Conservation (phyloP, 2,797 vertebrate genomes). For the Vespertilio murinus region DNA sequence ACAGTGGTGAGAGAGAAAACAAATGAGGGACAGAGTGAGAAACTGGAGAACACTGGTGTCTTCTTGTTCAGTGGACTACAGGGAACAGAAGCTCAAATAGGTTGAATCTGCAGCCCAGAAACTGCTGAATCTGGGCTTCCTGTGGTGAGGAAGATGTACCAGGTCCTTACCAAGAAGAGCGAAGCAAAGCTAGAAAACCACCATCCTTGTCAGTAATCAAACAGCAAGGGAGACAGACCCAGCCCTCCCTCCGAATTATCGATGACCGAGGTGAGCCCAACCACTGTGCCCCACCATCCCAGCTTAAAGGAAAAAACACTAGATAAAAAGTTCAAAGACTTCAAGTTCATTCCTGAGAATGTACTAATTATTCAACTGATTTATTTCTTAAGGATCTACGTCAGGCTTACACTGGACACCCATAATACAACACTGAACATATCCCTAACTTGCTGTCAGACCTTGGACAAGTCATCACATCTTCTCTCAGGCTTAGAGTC, state of each 20-base stretch:
- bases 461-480: not conserved
- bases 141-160: not conserved
- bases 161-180: conserved; percentile 27
- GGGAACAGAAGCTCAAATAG: conserved; percentile 14
- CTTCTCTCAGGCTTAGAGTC: not conserved
- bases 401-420: not conserved
- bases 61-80: conserved; percentile 18
- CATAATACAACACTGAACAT: not conserved
- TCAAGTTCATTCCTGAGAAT: conserved; percentile 19
- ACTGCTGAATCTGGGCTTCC: not conserved
- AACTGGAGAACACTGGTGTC: not conserved
- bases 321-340: not conserved
- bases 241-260: not conserved
- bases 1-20: not conserved
- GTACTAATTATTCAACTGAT: conserved; percentile 16
- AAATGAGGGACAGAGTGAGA: not conserved
- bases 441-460: not conserved
- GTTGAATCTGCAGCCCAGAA: not conserved
- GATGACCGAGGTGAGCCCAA: not conserved
- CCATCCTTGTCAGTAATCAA: not conserved
- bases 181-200: conserved; percentile 5
- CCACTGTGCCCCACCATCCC: not conserved
- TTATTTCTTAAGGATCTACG: conserved; percentile 2
- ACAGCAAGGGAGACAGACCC: not conserved
- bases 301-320: not conserved